Evolutionary conservation across 2,797 vertebrate genomes (phyloP).

Genomic region (Xyrichtys novacula): DNA sequence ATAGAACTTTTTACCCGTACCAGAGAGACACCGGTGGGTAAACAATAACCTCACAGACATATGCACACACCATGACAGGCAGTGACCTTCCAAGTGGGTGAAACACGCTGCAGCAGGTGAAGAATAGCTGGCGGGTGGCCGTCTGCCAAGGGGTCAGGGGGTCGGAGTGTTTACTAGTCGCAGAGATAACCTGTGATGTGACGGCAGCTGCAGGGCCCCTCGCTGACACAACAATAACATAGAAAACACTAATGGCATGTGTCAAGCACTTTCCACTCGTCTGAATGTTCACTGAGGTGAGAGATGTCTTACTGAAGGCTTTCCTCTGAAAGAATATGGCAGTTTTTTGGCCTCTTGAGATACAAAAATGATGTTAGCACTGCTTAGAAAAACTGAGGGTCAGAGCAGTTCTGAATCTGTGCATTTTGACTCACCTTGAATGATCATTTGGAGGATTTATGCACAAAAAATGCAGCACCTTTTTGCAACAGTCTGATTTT

Average conservation of each 20-base stretch:
- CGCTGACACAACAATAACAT: conserved; percentile 48
- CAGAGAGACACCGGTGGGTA: background rate
- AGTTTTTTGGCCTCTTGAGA: background rate
- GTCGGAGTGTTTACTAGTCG: conserved; percentile 46
- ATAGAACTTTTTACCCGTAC: background rate
- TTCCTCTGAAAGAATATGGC: background rate
- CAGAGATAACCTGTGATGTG: conserved; percentile 57
- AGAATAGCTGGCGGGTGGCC: conserved; percentile 37
- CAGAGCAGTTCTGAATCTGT: background rate
- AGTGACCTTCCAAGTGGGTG: conserved; percentile 30
- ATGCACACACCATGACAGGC: conserved; percentile 14
- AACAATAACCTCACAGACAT: background rate
- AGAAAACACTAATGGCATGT: conserved; percentile 57
- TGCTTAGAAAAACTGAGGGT: background rate
- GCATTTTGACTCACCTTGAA: background rate
- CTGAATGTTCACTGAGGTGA: conserved; percentile 30
- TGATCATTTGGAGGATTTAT: background rate
- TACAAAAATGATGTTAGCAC: background rate
- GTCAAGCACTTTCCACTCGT: conserved; percentile 63
- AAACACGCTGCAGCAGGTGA: conserved; percentile 46
- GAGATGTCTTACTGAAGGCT: background rate
- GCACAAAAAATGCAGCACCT: background rate
- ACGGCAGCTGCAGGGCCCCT: conserved; percentile 48
- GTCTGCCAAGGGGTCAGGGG: conserved; percentile 55
- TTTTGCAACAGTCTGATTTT: no score